phyloP scores from a whole-genome alignment of 2,797 vertebrate species.

The Tolypeutes matacus region DNA sequence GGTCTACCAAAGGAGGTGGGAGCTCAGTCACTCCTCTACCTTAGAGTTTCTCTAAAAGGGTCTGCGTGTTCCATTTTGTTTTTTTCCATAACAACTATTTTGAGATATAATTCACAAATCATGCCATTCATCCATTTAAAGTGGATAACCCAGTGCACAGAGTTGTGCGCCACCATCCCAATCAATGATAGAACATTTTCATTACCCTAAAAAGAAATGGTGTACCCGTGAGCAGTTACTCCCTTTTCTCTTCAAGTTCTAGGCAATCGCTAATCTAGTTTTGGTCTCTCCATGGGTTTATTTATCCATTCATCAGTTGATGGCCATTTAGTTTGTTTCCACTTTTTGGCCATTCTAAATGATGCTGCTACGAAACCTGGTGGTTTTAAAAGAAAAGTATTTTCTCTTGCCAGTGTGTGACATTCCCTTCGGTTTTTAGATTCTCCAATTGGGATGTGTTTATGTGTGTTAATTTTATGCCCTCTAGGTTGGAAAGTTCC shows the following conservation, averaged over 20 bases:
- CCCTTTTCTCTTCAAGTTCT: background rate
- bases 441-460: background rate
- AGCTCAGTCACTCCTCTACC: background rate
- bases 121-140: rapidly evolving
- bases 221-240: background rate
- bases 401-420: background rate
- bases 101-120: background rate
- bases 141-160: background rate
- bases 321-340: background rate
- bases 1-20: background rate
- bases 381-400: background rate
- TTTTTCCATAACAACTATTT: too few species aligned
- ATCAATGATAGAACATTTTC: background rate
- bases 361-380: background rate
- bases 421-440: background rate
- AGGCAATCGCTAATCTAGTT: background rate
- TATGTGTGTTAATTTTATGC: background rate
- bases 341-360: rapidly evolving
- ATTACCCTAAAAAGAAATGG: background rate
- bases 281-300: background rate
- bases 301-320: too few species aligned
- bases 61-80: background rate
- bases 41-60: background rate
- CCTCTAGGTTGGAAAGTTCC: background rate
- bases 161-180: background rate